Conservation (phyloP, 2,888 invertebrate species). For the Noctua pronuba region DNA sequence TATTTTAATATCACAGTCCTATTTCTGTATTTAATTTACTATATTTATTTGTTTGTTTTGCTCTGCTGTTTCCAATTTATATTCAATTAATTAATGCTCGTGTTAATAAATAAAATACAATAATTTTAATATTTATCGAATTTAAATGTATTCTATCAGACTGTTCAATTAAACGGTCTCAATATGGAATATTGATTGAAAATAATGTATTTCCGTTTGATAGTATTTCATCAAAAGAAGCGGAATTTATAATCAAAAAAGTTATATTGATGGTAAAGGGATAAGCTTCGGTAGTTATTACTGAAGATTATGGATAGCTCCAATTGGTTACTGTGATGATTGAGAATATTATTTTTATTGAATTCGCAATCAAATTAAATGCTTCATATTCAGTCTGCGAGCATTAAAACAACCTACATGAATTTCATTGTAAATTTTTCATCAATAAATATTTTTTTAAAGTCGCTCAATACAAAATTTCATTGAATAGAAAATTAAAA, state of each 20-base stretch:
- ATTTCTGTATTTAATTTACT: slow-evolving; percentile 10
- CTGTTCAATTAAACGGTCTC: neutral
- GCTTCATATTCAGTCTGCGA: too few species aligned
- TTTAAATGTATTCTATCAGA: slow-evolving; percentile 4
- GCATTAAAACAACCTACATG: neutral
- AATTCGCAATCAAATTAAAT: neutral
- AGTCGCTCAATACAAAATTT: neutral
- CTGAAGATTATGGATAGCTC: neutral
- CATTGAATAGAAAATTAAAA: neutral
- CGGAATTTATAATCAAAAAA: neutral
- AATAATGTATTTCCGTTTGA: neutral
- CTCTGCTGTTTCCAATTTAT: neutral
- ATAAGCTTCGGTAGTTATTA: neutral
- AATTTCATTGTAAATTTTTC: neutral
- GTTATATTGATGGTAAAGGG: neutral
- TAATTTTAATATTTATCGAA: slow-evolving; percentile 25
- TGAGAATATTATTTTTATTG: neutral
- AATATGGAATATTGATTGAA: neutral
- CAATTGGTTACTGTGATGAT: neutral
- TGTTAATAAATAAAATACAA: slow-evolving; percentile 17
- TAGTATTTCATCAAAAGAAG: neutral
- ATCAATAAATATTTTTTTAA: neutral
- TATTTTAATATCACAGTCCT: slow-evolving; percentile 7
- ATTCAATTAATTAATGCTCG: neutral
- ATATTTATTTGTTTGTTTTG: neutral